Base-by-base conservation (phyloP, 2,888 invertebrate species). In the Leptodirus hochenwartii region DNA sequence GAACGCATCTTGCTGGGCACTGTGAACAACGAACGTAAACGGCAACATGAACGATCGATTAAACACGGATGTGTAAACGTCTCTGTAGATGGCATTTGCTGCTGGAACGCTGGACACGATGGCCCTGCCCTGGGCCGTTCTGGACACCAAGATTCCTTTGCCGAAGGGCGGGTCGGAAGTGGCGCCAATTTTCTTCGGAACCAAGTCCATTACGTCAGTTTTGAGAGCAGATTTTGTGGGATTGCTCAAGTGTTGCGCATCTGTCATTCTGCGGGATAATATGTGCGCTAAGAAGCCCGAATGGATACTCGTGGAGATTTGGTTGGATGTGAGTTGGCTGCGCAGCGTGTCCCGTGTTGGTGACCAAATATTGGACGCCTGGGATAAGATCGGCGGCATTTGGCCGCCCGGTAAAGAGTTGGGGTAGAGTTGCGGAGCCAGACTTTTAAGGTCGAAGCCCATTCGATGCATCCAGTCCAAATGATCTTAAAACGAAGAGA, bases 51-150 rank as follows among this genome's bases (percentile, higher is more conserved):
- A 78, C 1, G 85, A 84, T 41, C 85, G 71, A 54, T 88, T 88
- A 54, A 90, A 85, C 4, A 90, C 87, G 1, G 85, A 82, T 3
- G 87, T 88, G 50, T 88, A 85, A 3, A 90, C 88, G 53, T 90
- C 88, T 17, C 80, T 66, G 54, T 87, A 84, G 40, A 90, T 88
- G 16, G 84, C 75, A 50, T 88, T 87, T 1, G 88, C 85, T 2
- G 82, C 79, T 1, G 85, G 84, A 8, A 85, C 85, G 42, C 85
- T 79, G 4, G 78, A 78, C 2, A 85, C 76, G 13, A 84, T 74
- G 17, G 85, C 81, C 43, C 78, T 71, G 5, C 79, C 79, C 26
- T 80, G 73, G 3, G 66, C 61, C 25, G 78, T 78, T 30, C 82
- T 64, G 0, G 87, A 84, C 2, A 90, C 75, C 3, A 88, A 64